Percentiles rank a stretch among this genome's conserved stretches.
phyloP scores from a whole-genome alignment of 2,888 invertebrate genomes.

The Halocaridina rubra region DNA sequence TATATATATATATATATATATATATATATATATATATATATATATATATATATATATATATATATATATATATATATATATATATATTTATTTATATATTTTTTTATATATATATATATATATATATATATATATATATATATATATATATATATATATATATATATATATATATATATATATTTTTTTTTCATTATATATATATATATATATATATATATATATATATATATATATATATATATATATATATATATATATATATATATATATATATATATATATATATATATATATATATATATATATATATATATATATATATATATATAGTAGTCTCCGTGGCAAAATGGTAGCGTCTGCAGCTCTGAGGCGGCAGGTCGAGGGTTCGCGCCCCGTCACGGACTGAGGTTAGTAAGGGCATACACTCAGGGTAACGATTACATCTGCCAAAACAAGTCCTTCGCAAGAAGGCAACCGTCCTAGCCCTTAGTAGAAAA shows the following conservation, averaged over 20 bases:
- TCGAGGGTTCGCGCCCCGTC: too few relatives aligned
- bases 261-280: background rate
- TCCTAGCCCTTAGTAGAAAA: too few relatives aligned
- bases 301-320: background rate
- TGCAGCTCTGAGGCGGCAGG: too few relatives aligned
- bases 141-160: background rate
- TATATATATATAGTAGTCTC: conserved; percentile 8
- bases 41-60: conserved; percentile 8
- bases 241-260: background rate
- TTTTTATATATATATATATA: background rate
- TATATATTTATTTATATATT: background rate
- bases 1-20: background rate
- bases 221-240: background rate
- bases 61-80: background rate
- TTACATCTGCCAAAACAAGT: too few relatives aligned
- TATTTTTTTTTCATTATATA: too few relatives aligned
- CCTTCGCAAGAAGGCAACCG: too few relatives aligned
- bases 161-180: background rate
- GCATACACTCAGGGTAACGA: too few relatives aligned
- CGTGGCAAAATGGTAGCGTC: too few relatives aligned
- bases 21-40: background rate
- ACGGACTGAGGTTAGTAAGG: too few relatives aligned
- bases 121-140: background rate
- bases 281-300: background rate
- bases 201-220: background rate